phyloP scores from a whole-genome alignment of 2,888 invertebrate species.

The Macrophya alboannulata region DNA sequence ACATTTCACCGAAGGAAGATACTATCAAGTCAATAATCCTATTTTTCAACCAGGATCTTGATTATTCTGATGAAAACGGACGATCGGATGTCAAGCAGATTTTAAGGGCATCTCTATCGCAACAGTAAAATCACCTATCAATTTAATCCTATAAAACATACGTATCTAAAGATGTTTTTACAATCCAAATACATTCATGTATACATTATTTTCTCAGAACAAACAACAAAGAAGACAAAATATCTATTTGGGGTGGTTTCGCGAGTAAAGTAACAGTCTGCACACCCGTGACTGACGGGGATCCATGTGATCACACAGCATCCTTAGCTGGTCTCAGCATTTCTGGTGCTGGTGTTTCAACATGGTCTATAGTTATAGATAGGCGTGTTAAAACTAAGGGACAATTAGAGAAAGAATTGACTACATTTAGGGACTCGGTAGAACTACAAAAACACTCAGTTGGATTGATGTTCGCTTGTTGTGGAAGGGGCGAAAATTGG shows the following conservation, averaged over 20 bases:
- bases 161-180: slow-evolving; percentile 38
- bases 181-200: not conserved
- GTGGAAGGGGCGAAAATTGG: slow-evolving; percentile 68
- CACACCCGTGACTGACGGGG: slow-evolving; percentile 45
- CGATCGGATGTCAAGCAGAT: slow-evolving; percentile 54
- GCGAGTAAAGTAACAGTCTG: slow-evolving; percentile 67
- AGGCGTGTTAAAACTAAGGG: slow-evolving; percentile 52
- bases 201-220: slow-evolving; percentile 51
- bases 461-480: slow-evolving; percentile 75
- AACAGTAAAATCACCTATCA: slow-evolving; percentile 18
- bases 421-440: slow-evolving; percentile 66
- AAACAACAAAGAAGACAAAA: not conserved
- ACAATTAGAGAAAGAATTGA: slow-evolving; percentile 65
- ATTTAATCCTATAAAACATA: not conserved
- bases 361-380: slow-evolving; percentile 73
- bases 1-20: slow-evolving; percentile 55
- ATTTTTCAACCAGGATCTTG: slow-evolving; percentile 60
- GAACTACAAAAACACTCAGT: slow-evolving; percentile 71
- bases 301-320: slow-evolving; percentile 58
- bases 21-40: slow-evolving; percentile 69
- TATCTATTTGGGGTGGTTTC: slow-evolving; percentile 71
- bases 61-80: not conserved
- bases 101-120: slow-evolving; percentile 47
- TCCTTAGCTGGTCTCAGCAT: slow-evolving; percentile 66
- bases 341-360: slow-evolving; percentile 68